phyloP scores from a whole-genome alignment of 2,113 vertebrate genomes.

The Opisthocomus hoazin region DNA sequence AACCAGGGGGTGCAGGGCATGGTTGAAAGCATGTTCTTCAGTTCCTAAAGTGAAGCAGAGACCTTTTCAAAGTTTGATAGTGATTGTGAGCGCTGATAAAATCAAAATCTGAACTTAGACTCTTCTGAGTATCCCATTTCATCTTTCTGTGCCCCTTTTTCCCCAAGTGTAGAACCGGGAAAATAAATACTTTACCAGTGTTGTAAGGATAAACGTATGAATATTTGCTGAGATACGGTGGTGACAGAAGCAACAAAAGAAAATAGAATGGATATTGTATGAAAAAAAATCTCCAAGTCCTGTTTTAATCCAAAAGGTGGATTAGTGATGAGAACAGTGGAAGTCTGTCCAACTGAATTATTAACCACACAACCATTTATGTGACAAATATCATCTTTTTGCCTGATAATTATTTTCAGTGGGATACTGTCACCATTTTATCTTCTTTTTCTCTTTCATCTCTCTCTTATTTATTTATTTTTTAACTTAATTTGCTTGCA shows the following conservation, averaged over 20 bases:
- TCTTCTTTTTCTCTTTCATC: background rate
- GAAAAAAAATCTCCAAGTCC: background rate
- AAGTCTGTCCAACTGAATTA: background rate
- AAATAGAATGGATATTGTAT: background rate
- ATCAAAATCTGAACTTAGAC: background rate
- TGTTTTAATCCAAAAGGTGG: background rate
- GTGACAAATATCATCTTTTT: background rate
- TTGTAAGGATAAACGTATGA: background rate
- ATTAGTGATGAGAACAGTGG: background rate
- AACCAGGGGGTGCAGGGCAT: background rate
- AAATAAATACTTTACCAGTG: background rate
- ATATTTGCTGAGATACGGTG: background rate
- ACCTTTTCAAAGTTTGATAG: background rate
- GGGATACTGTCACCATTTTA: background rate
- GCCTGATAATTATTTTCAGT: background rate
- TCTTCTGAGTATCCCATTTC: background rate
- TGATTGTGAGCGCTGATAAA: background rate
- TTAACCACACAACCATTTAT: background rate
- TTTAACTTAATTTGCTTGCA: background rate
- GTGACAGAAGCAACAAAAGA: background rate
- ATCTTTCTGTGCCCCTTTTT: background rate
- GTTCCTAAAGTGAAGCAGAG: background rate
- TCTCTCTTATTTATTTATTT: background rate
- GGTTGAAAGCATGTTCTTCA: background rate
- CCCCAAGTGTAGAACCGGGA: background rate